phyloP scores from a whole-genome alignment of 2,113 vertebrate species.

The Eleginops maclovinus region DNA sequence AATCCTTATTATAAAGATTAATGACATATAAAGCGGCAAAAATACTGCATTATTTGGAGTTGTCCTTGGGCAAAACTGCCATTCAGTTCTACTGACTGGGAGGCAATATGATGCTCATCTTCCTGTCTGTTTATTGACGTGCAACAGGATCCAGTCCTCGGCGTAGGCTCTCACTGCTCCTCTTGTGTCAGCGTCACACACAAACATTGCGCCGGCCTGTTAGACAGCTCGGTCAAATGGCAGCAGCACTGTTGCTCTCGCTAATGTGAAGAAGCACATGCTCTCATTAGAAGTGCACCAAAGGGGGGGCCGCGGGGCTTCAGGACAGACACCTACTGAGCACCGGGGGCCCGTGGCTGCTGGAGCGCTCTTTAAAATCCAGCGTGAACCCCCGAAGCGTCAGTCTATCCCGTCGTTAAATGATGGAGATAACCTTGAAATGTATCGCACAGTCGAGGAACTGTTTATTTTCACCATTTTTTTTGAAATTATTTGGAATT shows the following conservation, averaged over 20 bases:
- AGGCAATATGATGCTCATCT: slow-evolving; percentile 61
- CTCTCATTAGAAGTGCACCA: slow-evolving; percentile 54
- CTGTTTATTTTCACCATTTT: slow-evolving; percentile 47
- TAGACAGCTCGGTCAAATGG: slow-evolving; percentile 60
- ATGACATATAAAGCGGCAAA: slow-evolving; percentile 50
- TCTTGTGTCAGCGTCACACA: slow-evolving; percentile 49
- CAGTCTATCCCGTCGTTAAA: slow-evolving; percentile 44
- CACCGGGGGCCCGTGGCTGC: slow-evolving; percentile 50
- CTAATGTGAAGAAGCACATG: slow-evolving; percentile 62
- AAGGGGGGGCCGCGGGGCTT: slow-evolving; percentile 50
- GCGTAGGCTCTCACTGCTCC: slow-evolving; percentile 15
- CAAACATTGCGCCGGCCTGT: slow-evolving; percentile 47
- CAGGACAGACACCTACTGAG: slow-evolving; percentile 63
- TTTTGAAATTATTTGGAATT: slow-evolving; percentile 45
- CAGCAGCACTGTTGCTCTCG: slow-evolving; percentile 40
- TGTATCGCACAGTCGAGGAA: slow-evolving; percentile 45
- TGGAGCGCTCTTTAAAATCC: slow-evolving; percentile 56
- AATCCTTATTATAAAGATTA: slow-evolving; percentile 61
- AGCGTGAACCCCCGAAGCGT: slow-evolving; percentile 29
- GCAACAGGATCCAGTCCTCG: slow-evolving; percentile 40
- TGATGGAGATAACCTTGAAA: slow-evolving; percentile 58
- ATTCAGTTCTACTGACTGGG: slow-evolving; percentile 36
- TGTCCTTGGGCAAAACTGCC: slow-evolving; percentile 48
- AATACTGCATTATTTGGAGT: slow-evolving; percentile 35
- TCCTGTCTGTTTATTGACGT: slow-evolving; percentile 56